Percentiles rank a stretch among this genome's conserved stretches.
Evolutionary conservation across 2,113 vertebrate species (phyloP).

Genomic region (Rhipidura dahli): DNA sequence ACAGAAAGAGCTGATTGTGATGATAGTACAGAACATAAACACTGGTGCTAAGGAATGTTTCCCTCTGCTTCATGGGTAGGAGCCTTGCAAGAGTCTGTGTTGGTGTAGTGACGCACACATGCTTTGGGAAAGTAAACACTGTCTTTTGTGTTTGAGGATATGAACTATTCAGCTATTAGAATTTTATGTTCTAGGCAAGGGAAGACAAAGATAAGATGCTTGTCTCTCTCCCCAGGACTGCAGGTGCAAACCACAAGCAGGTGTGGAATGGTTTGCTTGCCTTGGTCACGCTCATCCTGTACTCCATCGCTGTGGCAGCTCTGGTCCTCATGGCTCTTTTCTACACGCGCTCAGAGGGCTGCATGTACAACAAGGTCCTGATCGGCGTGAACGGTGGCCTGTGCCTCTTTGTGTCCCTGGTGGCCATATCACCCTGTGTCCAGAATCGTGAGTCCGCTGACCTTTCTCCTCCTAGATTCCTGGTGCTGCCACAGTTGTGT

Average conservation of each 20-base stretch:
- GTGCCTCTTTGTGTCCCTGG: conserved; percentile 85
- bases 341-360: conserved; percentile 86
- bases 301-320: conserved; percentile 83
- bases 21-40: neutral
- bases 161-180: neutral
- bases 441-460: conserved; percentile 82
- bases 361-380: conserved; percentile 89
- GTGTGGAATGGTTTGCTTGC: conserved; percentile 89
- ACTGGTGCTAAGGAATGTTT: neutral
- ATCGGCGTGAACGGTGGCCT: conserved; percentile 87
- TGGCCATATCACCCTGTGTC: conserved; percentile 90
- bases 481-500: neutral
- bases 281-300: conserved; percentile 86
- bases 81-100: neutral
- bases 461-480: neutral
- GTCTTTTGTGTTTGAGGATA: neutral
- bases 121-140: neutral
- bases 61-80: neutral
- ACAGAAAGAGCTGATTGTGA: neutral
- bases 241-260: conserved; percentile 85
- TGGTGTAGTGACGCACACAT: fast-evolving
- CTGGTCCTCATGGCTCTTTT: conserved; percentile 84
- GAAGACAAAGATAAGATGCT: neutral
- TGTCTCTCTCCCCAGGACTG: conserved; percentile 75
- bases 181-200: neutral